Percentiles rank a stretch among this genome's conserved stretches.
Evolutionary conservation across 2,797 vertebrate genomes (phyloP).

Genomic region (Oceanodroma leucorhoa): DNA sequence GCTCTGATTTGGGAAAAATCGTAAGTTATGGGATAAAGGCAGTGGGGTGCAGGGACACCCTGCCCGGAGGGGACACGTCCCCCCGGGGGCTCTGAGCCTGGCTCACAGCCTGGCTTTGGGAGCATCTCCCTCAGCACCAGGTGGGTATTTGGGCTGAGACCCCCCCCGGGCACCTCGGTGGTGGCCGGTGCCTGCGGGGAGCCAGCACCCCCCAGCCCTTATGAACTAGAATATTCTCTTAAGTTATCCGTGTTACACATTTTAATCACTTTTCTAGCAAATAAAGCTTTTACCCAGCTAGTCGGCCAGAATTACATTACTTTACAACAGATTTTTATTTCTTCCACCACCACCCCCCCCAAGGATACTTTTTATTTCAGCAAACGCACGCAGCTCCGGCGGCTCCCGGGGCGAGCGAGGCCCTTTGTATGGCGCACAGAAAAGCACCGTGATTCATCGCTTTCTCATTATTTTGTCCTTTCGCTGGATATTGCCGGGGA

Average conservation of each 20-base stretch:
- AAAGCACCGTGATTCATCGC: neutral
- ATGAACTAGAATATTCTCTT: neutral
- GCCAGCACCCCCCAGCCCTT: neutral
- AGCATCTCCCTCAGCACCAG: accelerated
- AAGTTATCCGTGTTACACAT: neutral
- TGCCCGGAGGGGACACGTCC: neutral
- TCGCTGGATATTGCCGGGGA: neutral
- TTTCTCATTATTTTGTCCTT: neutral
- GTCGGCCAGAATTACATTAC: neutral
- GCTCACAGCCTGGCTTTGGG: neutral
- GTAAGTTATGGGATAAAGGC: accelerated
- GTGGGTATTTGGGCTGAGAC: accelerated
- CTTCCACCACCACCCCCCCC: accelerated
- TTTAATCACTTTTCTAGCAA: neutral
- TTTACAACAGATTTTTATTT: neutral
- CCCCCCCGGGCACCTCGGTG: too few species aligned
- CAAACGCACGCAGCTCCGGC: neutral
- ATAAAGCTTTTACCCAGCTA: neutral
- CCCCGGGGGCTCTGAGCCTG: accelerated
- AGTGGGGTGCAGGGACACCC: neutral
- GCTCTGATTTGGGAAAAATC: neutral
- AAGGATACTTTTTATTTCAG: neutral
- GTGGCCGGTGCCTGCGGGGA: neutral
- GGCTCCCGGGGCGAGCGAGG: neutral
- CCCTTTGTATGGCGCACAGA: neutral